phyloP scores from a whole-genome alignment of 2,888 invertebrate species.

The Apodemia mormo region DNA sequence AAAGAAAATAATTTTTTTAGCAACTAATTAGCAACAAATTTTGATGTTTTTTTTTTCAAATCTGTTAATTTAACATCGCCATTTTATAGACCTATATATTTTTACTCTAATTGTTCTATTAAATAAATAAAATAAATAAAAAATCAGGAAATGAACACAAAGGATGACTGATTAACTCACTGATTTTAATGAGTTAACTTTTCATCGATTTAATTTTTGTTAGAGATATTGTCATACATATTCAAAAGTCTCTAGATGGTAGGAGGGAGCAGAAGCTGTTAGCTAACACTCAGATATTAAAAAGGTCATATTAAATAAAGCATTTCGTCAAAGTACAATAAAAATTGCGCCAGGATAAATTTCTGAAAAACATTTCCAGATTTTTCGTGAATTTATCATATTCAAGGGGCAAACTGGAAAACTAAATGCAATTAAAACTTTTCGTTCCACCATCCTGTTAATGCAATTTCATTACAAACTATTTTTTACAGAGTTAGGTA shows the following conservation, averaged over 20 bases:
- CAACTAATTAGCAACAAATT: too few relatives aligned
- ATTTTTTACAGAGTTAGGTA: too few relatives aligned
- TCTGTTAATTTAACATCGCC: too few relatives aligned
- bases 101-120: too few relatives aligned
- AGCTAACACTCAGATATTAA: background rate
- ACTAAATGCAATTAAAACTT: conserved; percentile 9
- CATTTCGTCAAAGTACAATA: conserved; percentile 1
- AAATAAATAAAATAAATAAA: too few relatives aligned
- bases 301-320: background rate
- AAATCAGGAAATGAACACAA: too few relatives aligned
- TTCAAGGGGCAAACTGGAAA: background rate
- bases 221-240: background rate
- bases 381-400: background rate
- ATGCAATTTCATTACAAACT: background rate
- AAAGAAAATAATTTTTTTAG: too few relatives aligned
- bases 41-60: too few relatives aligned
- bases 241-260: background rate
- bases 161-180: too few relatives aligned
- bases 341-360: background rate
- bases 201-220: too few relatives aligned
- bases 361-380: background rate
- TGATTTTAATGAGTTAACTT: too few relatives aligned
- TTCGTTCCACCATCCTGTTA: background rate
- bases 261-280: background rate
- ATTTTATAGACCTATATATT: too few relatives aligned